Base-by-base conservation (phyloP, 37 sponge, comb jelly and placozoan species). In the Crambe crambe region DNA sequence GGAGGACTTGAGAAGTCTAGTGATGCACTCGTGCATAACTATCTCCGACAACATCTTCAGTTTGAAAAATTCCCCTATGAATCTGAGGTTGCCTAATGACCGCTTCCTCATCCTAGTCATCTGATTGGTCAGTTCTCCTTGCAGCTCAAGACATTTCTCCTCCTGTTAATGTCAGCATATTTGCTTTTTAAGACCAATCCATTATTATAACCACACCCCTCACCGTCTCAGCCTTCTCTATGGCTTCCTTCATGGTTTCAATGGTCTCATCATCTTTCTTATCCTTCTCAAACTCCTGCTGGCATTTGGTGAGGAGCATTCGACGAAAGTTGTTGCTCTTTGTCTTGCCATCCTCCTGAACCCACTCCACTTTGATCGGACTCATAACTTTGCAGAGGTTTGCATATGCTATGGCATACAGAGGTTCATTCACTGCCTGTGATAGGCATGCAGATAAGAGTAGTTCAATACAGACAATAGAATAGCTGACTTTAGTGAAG, bases 31-130 rank as follows among this genome's bases (percentile, higher is more conserved):
- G 39, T 94, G 95, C 89, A 94, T 91, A 44, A 94, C 88, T n/a
- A 83, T 68, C 76, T 94, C 95, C 20, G 91, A 89, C 35, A 91
- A 74, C 72, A 94, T 85, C 86, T 91, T 42, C 44, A 94, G 65
- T 72, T 94, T 94, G 80, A 88, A 94, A 37, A 94, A 75, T 63
- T 94, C 95, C 71, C 95, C 95, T 47, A 94, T 94, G 79, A 94
- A 94, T 17, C 89, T 27, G 35, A 94, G 85, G 83, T 94, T 94
- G 4, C 95, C 95, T 22, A 94, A 80, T 15, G 92, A 94, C 25
- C 92, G 73, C 51, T 73, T 71, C 30, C 89, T 74, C 31, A 83
- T 41, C 29, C 15, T 72, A 23, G 36, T 57, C 61, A 84, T 82
- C 23, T 41, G 41, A 2, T 25, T 74, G 23, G 76, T 56, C 31